Base-by-base conservation (phyloP, 2,888 invertebrate species). In the Taphrorychus bicolor region DNA sequence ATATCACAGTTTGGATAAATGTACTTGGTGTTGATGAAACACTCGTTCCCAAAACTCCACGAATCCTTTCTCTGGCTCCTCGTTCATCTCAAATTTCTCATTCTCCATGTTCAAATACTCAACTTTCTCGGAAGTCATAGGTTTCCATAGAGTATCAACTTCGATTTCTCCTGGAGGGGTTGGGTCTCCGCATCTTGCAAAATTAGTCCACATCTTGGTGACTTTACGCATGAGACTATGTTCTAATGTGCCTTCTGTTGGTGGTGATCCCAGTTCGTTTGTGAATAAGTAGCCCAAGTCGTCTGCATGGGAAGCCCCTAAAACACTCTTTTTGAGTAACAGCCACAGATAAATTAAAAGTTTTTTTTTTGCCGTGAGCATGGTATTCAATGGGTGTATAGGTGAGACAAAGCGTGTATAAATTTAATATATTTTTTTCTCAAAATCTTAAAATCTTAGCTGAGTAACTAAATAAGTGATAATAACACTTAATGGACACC, bases 301-400 rank as follows among this genome's bases (percentile, higher is more conserved):
- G 40, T 80, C 80, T 0, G 74, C 79, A 69, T 80, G 80, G 4
- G 76, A 73, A 11, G 74, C 78, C n/a, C 80, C 80, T 66, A 41
- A 42, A 57, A 51, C n/a, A 14, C n/a, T n/a, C n/a, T n/a, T n/a
- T n/a, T n/a, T n/a, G n/a, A n/a, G n/a, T n/a, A n/a, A n/a, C n/a
- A n/a, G n/a, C n/a, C n/a, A n/a, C n/a, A n/a, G n/a, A n/a, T n/a
- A n/a, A n/a, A n/a, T n/a, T n/a, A n/a, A n/a, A n/a, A n/a, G n/a
- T n/a, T n/a, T n/a, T n/a, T n/a, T n/a, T n/a, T n/a, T n/a, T n/a
- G n/a, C n/a, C n/a, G n/a, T n/a, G n/a, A n/a, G n/a, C n/a, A n/a
- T n/a, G n/a, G n/a, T n/a, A n/a, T n/a, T n/a, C n/a, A n/a, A n/a
- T n/a, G n/a, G n/a, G n/a, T n/a, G n/a, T n/a, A n/a, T n/a, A n/a